Evolutionary conservation across 1,140 invertebrate species (phyloP).

Genomic region (Zophobas atratus): DNA sequence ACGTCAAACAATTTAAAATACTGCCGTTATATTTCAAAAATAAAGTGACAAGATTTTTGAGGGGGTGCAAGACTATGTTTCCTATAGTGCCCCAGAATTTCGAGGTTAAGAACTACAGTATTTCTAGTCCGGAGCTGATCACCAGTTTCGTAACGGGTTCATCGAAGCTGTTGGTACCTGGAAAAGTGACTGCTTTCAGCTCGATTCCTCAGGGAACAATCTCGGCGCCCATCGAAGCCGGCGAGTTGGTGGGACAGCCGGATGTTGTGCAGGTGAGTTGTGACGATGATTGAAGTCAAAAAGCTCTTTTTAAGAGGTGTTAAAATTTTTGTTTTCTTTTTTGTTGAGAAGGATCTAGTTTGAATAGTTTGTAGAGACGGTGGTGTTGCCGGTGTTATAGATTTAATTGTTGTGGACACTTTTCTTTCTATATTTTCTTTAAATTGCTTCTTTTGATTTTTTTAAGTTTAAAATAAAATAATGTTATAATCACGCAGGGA

Average conservation of each 20-base stretch:
- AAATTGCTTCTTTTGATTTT: too few species aligned
- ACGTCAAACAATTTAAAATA: constrained; percentile 30
- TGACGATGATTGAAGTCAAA: too few species aligned
- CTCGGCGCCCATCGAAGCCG: constrained; percentile 59
- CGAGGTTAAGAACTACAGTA: constrained; percentile 16
- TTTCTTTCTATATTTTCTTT: too few species aligned
- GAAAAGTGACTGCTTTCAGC: constrained; percentile 60
- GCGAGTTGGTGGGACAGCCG: constrained; percentile 58
- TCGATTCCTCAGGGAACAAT: constrained; percentile 63
- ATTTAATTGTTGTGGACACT: too few species aligned
- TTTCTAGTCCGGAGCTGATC: constrained; percentile 29
- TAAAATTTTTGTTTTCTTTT: not conserved
- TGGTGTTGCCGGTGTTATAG: too few species aligned
- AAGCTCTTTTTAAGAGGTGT: not conserved
- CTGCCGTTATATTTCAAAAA: constrained; percentile 1
- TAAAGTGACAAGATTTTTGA: constrained; percentile 25
- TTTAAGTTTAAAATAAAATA: too few species aligned
- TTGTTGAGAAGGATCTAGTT: not conserved
- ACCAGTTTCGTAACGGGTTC: constrained; percentile 55
- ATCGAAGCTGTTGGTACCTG: constrained; percentile 62
- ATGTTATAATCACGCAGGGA: too few species aligned
- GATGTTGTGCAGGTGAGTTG: constrained; percentile 64
- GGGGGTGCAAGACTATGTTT: constrained; percentile 38
- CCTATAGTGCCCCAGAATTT: constrained; percentile 51
- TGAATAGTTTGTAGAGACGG: too few species aligned